Evolutionary conservation across 2,113 vertebrate genomes (phyloP), one percentile per base, ranked within the genome.

Genomic region (Semicossyphus pulcher): DNA sequence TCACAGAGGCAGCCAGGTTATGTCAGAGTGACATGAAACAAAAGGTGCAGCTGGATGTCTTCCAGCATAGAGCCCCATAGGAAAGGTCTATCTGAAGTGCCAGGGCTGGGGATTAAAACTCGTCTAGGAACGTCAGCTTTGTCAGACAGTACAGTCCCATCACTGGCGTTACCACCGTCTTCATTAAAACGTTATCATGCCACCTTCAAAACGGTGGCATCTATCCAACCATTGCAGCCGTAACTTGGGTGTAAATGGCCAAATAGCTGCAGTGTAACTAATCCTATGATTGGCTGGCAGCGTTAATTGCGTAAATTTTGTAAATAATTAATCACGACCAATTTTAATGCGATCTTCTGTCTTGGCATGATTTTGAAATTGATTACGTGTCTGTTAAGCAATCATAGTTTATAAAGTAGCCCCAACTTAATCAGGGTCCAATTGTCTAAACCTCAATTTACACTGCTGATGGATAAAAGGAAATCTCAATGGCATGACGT

Each of bases 21-120:
- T 63, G 57, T 82, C 53, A 62, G 49, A 41, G 45, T 83, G 74
- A 68, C 45, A 29, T 47, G 44, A 62, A 79, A 83, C 61, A 81
- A 72, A 78, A 74, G 42, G 41, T 80, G 31, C 64, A 66, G 58
- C 72, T 80, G 48, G 68, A 71, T 73, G 39, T 84, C 63, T 72
- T 44, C 57, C 69, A 70, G 60, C 66, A 45, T 51, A 8, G 32
- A 60, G 32, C 42, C 41, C 29, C 56, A 59, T 20, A 80, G 51
- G 59, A 72, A 62, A 56, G 39, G 58, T 67, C 42, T 58, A 36
- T 66, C 37, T 44, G 45, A 39, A 42, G 64, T 83, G 72, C 78
- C 72, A 88, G 72, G 60, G 66, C 61, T 54, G 32, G 49, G 81
- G 85, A 88, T 84, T 89, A 82, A 80, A 85, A 74, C n/a, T 76